Evolutionary conservation across 1,140 invertebrate species (phyloP), one percentile per base, ranked within the genome.

Genomic region (Drosophila sulfurigaster): DNA sequence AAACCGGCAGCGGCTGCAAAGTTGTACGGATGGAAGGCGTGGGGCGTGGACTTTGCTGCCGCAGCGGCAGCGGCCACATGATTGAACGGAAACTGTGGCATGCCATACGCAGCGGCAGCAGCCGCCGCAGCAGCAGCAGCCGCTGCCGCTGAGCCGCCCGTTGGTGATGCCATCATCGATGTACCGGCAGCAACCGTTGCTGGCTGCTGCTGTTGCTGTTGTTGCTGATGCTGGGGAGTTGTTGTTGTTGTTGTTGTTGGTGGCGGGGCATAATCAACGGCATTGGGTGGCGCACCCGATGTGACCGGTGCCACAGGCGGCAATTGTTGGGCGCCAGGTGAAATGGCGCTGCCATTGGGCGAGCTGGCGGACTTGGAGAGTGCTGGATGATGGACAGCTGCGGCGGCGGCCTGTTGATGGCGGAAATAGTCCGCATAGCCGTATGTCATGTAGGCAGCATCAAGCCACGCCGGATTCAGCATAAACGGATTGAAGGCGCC

Each of bases 401-500:
- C 85, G 20, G 87, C 91, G 3, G 90, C 90, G 2, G 90, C 90
- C 75, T 83, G 93, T 75, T 83, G 93, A 56, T 75, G 93, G 69
- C 66, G 93, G 81, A 82, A 93, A 92, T 78, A 94, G 88, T 95
- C 96, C n/a, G 94, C 95, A 93, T 96, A 96, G 3, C 95, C 94
- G 85, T 96, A 96, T 45, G 91, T 92, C 86, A 96, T 93, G 87
- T 96, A 97, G 0, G 96, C 95, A 1, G 95, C 95, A 71, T 97
- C 96, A 57, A 97, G 91, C 96, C 96, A 97, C 7, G 94, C 94
- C 0, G 96, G 95, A 71, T 95, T 96, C 13, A 97, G 85, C 16
- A 97, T 92, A 91, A 96, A 96, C 11, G 95, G 95, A 79, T 94
- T 95, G 81, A 96, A 96, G 3, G 94, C 94, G 52, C 94, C 95